Evolutionary conservation across 2,888 invertebrate genomes (phyloP), one percentile per base, ranked within the genome.

Genomic region (Leuctra nigra): DNA sequence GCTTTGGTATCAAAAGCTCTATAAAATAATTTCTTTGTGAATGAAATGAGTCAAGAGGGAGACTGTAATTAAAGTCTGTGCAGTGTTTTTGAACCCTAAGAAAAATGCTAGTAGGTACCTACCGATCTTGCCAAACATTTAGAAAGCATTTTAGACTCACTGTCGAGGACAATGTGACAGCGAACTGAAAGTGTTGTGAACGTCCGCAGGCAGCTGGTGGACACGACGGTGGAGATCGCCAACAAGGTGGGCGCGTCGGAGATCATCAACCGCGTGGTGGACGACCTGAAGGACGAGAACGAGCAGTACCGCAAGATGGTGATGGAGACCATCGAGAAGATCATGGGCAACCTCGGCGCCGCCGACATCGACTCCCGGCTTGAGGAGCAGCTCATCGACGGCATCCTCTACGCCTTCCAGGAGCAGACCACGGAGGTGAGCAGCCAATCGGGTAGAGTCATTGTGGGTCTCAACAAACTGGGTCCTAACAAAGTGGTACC

Each of bases 301-400:
- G 99, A 99, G 72, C 96, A 97, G 70, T 99, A 99, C 73, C 82
- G 99, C 60, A 99, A 99, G 77, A 99, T 99, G 99, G 99, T 99
- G 2, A 99, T 99, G 96, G 99, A 99, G 73, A 98, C 97, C 0
- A 98, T 99, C 58, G 99, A 99, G 71, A 98, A 98, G 75, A 96
- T 97, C 57, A 92, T 98, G 83, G 93, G 91, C 2, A 96, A 95
- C 73, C 78, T 98, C 60, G 99, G 99, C 16, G 96, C 98, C 0
- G 93, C 96, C 0, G 99, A 99, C 69, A 96, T 99, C 53, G 99
- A 99, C 73, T 94, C 96, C 0, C 82, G 98, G 41, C 77, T 99
- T 2, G 99, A 99, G 72, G 99, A 99, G 74, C 98, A 98, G 68
- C 83, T 99, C 29, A 99, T 99, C 71, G 99, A 99, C 69, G 99